Percentiles rank a stretch among this genome's conserved stretches.
Evolutionary conservation across 2,888 invertebrate genomes (phyloP).

Genomic region (Seira sanloemensis): DNA sequence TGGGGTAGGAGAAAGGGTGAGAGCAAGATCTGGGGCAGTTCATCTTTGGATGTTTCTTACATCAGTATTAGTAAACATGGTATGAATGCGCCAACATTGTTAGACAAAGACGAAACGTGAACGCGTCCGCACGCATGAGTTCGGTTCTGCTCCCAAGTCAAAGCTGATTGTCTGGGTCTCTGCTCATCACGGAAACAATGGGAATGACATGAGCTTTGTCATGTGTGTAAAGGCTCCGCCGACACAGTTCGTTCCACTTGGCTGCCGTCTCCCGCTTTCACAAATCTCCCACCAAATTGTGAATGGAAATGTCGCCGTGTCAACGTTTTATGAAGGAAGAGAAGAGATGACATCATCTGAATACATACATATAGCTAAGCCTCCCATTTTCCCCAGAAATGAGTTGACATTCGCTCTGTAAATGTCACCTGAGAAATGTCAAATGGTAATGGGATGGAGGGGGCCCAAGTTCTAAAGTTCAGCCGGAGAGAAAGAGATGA

Average conservation of each 20-base stretch:
- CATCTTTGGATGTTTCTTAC: too few species aligned
- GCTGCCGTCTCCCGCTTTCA: slow-evolving; percentile 17
- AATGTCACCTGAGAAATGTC: slow-evolving; percentile 56
- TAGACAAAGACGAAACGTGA: too few species aligned
- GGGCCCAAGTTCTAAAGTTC: slow-evolving; percentile 5
- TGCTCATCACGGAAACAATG: background rate
- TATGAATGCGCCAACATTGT: too few species aligned
- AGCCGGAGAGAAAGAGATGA: background rate
- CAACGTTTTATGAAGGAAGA: background rate
- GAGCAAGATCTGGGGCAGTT: too few species aligned
- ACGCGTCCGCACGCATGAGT: too few species aligned
- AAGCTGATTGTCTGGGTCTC: too few species aligned
- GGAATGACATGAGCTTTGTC: background rate
- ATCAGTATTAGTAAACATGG: too few species aligned
- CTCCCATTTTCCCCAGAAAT: background rate
- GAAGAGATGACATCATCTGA: background rate
- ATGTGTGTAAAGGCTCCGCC: slow-evolving; percentile 7
- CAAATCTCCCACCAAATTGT: background rate
- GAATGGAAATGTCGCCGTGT: slow-evolving; percentile 19
- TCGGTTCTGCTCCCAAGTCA: too few species aligned
- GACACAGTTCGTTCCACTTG: slow-evolving; percentile 58
- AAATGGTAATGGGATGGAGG: slow-evolving; percentile 52
- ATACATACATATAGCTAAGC: background rate
- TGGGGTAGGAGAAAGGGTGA: too few species aligned
- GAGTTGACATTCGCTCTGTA: slow-evolving; percentile 54